Evolutionary conservation across 2,113 vertebrate species (phyloP), one percentile per base, ranked within the genome.

Genomic region (Poecilia latipinna): DNA sequence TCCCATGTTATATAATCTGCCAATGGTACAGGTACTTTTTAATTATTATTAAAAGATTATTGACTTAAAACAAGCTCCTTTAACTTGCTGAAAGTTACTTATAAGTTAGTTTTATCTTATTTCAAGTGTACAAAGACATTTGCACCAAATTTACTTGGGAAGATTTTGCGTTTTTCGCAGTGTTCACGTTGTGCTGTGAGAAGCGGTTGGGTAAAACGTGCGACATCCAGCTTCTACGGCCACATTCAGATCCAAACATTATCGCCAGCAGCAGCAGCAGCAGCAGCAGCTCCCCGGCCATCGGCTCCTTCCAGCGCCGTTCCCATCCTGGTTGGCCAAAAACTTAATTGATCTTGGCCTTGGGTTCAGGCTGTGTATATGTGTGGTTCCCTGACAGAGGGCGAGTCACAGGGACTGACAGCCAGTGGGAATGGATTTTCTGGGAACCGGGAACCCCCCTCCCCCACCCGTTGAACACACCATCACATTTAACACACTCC

Each of bases 381-480:
- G 77, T 69, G 78, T 67, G 35, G 2, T 68, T 80, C 82, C 51
- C 68, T 74, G 74, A 83, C 64, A 69, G 70, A 75, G 54, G 31
- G 66, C 80, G 73, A 78, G 73, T 68, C 76, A 89, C 74, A 94
- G 94, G 96, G 95, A 95, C 89, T 93, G 93, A 92, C 96, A 96
- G 96, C 96, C 95, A 96, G 92, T 89, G 94, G 94, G 95, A 95
- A 96, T 95, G 95, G 95, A 96, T 97, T 97, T 96, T 94, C 94
- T 91, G 95, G 95, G 95, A 95, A 95, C 94, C 95, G 93, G 96
- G 95, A 82, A 72, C 78, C 80, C 82, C 80, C 77, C 32, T 10
- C 77, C 31, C 44, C 78, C 79, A 79, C 80, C 74, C 31, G 4
- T 22, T 61, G 61, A 84, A 78, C 83, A 82, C 83, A 86, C 77